phyloP scores from a whole-genome alignment of 2,888 invertebrate genomes.

The Apamea sordens region DNA sequence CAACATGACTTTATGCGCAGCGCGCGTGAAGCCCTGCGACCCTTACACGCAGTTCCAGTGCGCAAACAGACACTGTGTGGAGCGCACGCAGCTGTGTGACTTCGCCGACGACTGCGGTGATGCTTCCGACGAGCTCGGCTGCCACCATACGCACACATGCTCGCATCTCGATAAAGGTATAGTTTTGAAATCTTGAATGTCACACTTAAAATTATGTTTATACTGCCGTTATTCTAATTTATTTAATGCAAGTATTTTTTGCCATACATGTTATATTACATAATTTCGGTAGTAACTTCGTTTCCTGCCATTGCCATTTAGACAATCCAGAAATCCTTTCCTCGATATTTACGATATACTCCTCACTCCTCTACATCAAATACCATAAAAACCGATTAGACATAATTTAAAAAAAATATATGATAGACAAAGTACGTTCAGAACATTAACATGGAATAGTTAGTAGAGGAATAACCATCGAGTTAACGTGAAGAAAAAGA shows the following conservation, averaged over 20 bases:
- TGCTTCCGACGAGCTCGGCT: constrained; percentile 96
- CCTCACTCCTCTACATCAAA: not conserved
- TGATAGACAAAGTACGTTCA: not conserved
- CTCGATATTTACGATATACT: not conserved
- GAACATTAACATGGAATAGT: not conserved
- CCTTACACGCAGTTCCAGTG: constrained; percentile 95
- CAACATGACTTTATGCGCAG: constrained; percentile 96
- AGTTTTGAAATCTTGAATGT: not conserved
- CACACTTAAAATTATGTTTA: not conserved
- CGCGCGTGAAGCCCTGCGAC: constrained; percentile 94
- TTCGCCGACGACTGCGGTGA: constrained; percentile 97
- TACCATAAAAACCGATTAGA: not conserved
- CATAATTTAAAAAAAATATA: not conserved
- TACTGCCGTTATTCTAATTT: not conserved
- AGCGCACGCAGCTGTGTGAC: constrained; percentile 95
- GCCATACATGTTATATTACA: not conserved
- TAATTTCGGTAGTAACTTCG: not conserved
- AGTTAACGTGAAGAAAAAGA: not conserved
- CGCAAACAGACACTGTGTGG: constrained; percentile 96
- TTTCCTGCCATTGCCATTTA: not conserved
- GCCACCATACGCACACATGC: constrained; percentile 93
- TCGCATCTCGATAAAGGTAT: constrained; percentile 83
- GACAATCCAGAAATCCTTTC: not conserved
- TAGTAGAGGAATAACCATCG: not conserved
- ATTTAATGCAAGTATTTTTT: not conserved